Conservation (phyloP, 2,797 vertebrate genomes). For the Lagothrix lagotricha region DNA sequence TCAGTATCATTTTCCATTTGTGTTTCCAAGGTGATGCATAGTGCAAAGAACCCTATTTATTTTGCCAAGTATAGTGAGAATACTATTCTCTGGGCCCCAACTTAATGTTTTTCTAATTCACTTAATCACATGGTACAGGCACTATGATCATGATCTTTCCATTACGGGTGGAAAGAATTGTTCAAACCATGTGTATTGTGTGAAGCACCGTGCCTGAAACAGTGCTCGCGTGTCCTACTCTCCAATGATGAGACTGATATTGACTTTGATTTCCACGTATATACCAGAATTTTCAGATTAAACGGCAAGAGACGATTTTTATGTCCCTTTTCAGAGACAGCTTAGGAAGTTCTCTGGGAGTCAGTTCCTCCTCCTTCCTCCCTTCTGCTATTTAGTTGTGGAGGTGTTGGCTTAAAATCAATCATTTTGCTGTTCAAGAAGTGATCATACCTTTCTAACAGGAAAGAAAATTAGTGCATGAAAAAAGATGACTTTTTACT, state of each 20-base stretch:
- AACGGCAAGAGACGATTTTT: slow-evolving; percentile 33
- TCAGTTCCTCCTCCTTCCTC: not conserved
- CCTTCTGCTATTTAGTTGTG: not conserved
- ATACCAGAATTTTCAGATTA: not conserved
- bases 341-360: slow-evolving; percentile 24
- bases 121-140: not conserved
- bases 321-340: not conserved
- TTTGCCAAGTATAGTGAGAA: not conserved
- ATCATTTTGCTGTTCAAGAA: slow-evolving; percentile 61
- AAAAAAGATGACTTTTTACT: slow-evolving; percentile 48
- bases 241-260: not conserved
- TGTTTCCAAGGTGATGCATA: not conserved
- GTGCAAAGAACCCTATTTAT: not conserved
- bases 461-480: slow-evolving; percentile 34
- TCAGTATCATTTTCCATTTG: not conserved
- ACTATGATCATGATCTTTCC: not conserved
- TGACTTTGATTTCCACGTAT: not conserved
- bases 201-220: not conserved
- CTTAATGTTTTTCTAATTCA: not conserved
- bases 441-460: slow-evolving; percentile 20
- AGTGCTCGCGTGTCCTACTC: too few relatives aligned
- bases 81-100: not conserved
- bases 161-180: not conserved
- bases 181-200: not conserved
- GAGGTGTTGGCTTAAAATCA: slow-evolving; percentile 44